Conservation (phyloP, 2,113 vertebrate species). For the Hyla sarda region DNA sequence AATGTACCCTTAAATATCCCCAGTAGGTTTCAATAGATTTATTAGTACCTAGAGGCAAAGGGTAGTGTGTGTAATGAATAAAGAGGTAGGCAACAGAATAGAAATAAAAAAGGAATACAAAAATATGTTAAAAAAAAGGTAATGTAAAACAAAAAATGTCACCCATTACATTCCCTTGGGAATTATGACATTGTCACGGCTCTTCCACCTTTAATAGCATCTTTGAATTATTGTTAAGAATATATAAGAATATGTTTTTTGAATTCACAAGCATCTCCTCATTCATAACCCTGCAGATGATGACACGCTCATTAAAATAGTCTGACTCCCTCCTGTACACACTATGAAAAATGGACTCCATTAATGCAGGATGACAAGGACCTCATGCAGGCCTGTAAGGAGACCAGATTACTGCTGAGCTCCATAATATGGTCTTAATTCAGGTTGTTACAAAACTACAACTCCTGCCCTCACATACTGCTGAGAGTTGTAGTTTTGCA, state of each 20-base stretch:
- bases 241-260: not conserved
- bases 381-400: slow-evolving; percentile 30
- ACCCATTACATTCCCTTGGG: not conserved
- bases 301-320: not conserved
- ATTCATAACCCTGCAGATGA: not conserved
- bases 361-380: slow-evolving; percentile 51
- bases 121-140: not conserved
- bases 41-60: not conserved
- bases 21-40: not conserved
- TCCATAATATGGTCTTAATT: not conserved
- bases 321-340: slow-evolving; percentile 25
- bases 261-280: not conserved
- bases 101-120: not conserved
- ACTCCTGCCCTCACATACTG: not conserved
- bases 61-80: not conserved
- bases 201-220: not conserved
- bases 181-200: not conserved
- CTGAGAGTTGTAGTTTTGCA: not conserved
- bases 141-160: no score
- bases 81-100: not conserved
- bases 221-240: not conserved
- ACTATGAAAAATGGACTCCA: slow-evolving; percentile 51
- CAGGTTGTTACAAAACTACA: not conserved
- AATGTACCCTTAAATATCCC: no score
- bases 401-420: slow-evolving; percentile 29